Conservation (phyloP, 1,140 invertebrate species). For the Diachasmimorpha longicaudata region DNA sequence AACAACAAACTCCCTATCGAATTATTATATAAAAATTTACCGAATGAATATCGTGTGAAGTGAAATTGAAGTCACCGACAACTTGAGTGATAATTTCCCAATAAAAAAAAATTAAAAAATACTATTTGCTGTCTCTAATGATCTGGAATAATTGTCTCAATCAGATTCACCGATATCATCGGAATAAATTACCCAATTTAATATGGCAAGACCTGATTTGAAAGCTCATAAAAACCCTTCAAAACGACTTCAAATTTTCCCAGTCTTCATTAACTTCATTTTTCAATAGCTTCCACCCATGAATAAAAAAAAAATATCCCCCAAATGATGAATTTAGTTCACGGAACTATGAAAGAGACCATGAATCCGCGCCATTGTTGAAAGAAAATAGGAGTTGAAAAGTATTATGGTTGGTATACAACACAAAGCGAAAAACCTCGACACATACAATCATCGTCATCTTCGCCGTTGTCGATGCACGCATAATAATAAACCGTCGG, state of each 20-base stretch:
- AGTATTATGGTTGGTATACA: background rate
- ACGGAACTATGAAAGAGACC: background rate
- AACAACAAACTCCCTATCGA: too few relatives aligned
- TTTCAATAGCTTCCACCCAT: background rate
- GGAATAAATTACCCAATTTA: background rate
- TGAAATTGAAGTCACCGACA: too few relatives aligned
- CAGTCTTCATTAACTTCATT: too few relatives aligned
- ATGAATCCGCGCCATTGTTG: background rate
- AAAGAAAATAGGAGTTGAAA: background rate
- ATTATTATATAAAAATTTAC: too few relatives aligned
- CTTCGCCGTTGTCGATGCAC: constrained; percentile 24
- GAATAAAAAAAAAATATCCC: background rate
- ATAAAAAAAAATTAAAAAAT: too few relatives aligned
- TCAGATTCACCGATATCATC: background rate
- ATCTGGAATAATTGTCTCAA: background rate
- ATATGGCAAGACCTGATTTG: too few relatives aligned
- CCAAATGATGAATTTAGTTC: background rate
- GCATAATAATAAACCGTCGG: constrained; percentile 28
- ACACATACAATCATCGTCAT: background rate
- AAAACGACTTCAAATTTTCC: too few relatives aligned
- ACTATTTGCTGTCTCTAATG: background rate
- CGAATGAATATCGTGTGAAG: too few relatives aligned
- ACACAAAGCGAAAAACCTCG: background rate
- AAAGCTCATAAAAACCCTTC: too few relatives aligned
- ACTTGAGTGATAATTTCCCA: too few relatives aligned